Conservation (phyloP, 2,797 vertebrate species). For the Gallinago solitaria region DNA sequence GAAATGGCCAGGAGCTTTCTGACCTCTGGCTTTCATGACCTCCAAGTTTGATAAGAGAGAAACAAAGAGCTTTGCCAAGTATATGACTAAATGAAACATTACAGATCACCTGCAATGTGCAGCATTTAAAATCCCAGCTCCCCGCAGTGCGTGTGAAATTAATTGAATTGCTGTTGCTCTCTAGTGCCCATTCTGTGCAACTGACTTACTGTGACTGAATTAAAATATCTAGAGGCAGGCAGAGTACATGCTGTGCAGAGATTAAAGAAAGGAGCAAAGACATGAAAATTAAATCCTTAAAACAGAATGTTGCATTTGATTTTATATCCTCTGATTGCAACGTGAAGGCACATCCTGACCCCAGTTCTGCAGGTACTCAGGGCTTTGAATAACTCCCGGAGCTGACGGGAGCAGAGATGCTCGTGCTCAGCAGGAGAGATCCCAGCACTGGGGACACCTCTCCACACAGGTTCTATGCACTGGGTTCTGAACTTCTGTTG, state of each 20-base stretch:
- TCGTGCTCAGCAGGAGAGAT: neutral
- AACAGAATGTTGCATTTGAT: constrained; percentile 39
- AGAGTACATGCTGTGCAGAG: constrained; percentile 63
- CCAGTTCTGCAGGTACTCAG: neutral
- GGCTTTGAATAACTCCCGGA: neutral
- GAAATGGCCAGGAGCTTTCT: constrained; percentile 23
- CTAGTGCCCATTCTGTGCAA: constrained; percentile 68
- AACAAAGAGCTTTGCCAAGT: constrained; percentile 45
- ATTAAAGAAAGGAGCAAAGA: constrained; percentile 68
- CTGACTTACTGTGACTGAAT: constrained; percentile 67
- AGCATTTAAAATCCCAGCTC: constrained; percentile 59
- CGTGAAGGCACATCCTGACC: neutral
- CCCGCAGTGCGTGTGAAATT: constrained; percentile 58
- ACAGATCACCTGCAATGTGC: constrained; percentile 61
- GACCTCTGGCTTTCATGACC: constrained; percentile 41
- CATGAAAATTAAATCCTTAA: constrained; percentile 63
- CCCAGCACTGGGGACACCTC: neutral
- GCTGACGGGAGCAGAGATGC: neutral
- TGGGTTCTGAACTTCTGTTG: neutral
- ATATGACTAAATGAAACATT: neutral
- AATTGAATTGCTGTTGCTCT: constrained; percentile 71
- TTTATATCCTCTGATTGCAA: constrained; percentile 19
- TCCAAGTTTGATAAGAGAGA: constrained; percentile 39
- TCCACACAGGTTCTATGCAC: neutral
- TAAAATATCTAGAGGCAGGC: constrained; percentile 68